phyloP scores from a whole-genome alignment of 2,888 invertebrate genomes.

The Chelonus formosanus region DNA sequence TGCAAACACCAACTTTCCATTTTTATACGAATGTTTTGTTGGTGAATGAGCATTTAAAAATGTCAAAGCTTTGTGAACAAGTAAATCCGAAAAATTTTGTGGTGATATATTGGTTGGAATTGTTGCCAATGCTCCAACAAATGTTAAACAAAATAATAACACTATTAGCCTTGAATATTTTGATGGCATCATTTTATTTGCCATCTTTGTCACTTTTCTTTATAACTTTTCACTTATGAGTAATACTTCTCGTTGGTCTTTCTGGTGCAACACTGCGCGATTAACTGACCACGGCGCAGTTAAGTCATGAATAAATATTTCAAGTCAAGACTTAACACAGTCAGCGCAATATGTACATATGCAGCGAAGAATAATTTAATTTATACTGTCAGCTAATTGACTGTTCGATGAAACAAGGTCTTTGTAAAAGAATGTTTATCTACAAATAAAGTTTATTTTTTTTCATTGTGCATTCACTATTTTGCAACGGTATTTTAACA shows the following conservation, averaged over 20 bases:
- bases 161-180: slow-evolving; percentile 1
- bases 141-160: slow-evolving; percentile 11
- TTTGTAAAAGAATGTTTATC: too few species aligned
- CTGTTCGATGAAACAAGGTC: too few species aligned
- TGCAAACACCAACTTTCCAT: slow-evolving; percentile 54
- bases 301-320: too few species aligned
- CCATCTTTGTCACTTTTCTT: slow-evolving; percentile 19
- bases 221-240: neutral
- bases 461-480: too few species aligned
- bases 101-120: slow-evolving; percentile 45
- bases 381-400: too few species aligned
- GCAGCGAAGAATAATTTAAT: too few species aligned
- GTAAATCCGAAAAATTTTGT: slow-evolving; percentile 45
- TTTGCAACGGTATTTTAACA: too few species aligned
- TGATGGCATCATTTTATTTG: neutral
- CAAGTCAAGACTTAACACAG: too few species aligned
- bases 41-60: slow-evolving; percentile 53
- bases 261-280: slow-evolving; percentile 14
- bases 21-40: slow-evolving; percentile 51
- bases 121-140: slow-evolving; percentile 22
- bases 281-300: slow-evolving; percentile 10
- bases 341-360: too few species aligned
- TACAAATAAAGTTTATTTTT: too few species aligned
- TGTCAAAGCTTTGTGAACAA: slow-evolving; percentile 52
- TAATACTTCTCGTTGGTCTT: neutral